Conservation (phyloP, 53 echinoderm and acorn worm species). For the Crossaster papposus region DNA sequence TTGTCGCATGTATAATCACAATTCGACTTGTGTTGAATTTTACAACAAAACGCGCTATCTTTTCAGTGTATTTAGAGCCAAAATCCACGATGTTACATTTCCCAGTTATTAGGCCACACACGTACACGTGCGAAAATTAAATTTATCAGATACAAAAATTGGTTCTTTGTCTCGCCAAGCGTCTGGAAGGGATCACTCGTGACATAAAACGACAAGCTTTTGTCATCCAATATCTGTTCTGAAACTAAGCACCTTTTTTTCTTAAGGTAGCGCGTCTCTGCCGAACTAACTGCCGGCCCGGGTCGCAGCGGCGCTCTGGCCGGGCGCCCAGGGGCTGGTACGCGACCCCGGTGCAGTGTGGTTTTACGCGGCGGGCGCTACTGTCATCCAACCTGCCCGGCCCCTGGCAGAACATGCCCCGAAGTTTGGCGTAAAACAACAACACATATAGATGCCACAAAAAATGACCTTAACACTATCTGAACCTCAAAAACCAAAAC, state of each 20-base stretch:
- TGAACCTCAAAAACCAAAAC: constrained; percentile 14
- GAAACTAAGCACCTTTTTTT: constrained; percentile 50
- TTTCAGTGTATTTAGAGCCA: neutral
- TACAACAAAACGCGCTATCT: neutral
- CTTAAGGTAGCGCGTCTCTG: neutral
- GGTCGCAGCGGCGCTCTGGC: neutral
- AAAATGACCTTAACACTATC: constrained; percentile 4
- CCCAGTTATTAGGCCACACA: neutral
- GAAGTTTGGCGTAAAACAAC: constrained; percentile 15
- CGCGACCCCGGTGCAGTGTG: constrained; percentile 8
- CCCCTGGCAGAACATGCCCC: constrained; percentile 37
- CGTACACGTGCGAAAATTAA: neutral
- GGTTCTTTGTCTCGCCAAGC: constrained; percentile 21
- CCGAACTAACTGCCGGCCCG: neutral
- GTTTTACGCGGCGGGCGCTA: constrained; percentile 17
- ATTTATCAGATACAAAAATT: neutral
- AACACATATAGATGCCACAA: neutral
- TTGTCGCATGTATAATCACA: no score
- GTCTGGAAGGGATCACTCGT: constrained; percentile 47
- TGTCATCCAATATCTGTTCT: constrained; percentile 53
- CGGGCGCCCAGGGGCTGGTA: constrained; percentile 14
- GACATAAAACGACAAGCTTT: constrained; percentile 60
- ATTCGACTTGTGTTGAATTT: no score
- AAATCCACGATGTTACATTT: neutral
- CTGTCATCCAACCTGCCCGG: constrained; percentile 5